These are phyloP conservation scores for Fulmarus glacialis DNA, from an alignment of 2,113 vertebrate species.

Conservation along the genomic window DNA sequence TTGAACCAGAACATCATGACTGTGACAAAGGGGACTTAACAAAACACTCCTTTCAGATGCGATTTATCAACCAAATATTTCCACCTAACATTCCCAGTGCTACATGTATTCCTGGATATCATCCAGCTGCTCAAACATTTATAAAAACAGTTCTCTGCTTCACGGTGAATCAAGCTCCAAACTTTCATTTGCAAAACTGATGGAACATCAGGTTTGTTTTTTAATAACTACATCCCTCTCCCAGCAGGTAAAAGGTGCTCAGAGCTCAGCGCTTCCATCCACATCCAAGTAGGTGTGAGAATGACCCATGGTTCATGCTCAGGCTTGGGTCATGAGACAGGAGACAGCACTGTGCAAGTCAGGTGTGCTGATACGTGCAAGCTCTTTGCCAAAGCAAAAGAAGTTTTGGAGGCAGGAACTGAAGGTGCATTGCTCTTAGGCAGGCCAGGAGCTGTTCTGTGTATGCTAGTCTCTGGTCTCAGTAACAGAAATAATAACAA, in stretches of 20 bases:
- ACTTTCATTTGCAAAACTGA: not conserved
- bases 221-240: not conserved
- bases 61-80: not conserved
- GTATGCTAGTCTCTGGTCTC: not conserved
- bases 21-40: not conserved
- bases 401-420: not conserved
- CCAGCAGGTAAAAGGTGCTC: not conserved
- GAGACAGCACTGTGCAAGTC: no score
- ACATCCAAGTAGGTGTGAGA: no score
- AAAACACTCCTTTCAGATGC: not conserved
- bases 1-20: not conserved
- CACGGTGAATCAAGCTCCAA: not conserved
- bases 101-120: not conserved
- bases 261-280: not conserved
- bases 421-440: not conserved
- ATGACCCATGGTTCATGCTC: not conserved
- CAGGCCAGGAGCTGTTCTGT: not conserved
- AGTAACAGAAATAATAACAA: not conserved
- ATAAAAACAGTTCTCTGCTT: not conserved
- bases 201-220: not conserved
- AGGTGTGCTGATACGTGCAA: fast-evolving
- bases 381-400: not conserved
- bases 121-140: not conserved
- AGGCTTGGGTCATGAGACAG: not conserved
- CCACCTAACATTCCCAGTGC: not conserved